Base-by-base conservation (phyloP, 2,113 vertebrate species). In the Picathartes gymnocephalus region DNA sequence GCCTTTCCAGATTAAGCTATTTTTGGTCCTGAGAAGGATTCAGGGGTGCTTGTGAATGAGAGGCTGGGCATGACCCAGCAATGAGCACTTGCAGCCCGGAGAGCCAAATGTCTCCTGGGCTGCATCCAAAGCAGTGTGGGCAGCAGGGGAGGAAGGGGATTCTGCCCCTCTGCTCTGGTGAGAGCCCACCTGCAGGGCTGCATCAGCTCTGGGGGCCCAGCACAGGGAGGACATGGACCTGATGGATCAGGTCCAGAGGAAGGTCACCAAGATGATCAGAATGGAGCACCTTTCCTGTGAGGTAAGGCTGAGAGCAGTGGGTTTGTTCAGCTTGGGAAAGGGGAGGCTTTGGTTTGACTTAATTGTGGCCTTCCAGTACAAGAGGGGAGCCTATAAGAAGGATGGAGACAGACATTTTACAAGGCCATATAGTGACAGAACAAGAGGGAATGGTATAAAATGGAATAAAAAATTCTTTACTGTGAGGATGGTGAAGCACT, bases 41-140 rank as follows among this genome's bases (percentile, higher is more conserved):
- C 0, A 4, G 15, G 18, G 0, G 3, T 64, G 31, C 37, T 88
- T 68, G 1, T 13, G 51, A 6, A 1, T 37, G 31, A 33, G 27
- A 42, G 50, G 35, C 42, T 50, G 42, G 25, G 56, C 14, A 13
- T 13, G 25, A 48, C 0, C 18, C 15, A 9, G 31, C 25, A 18
- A 4, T 31, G 31, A 4, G 5, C 25, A 37, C 21, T 15, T 1
- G 1, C 31, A 12, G 25, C 42, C 57, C 31, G 42, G 35, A 37
- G 1, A 22, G 16, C n/a, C n/a, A 31, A 3, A 6, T 0, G 0
- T 8, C 1, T 23, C 42, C 68, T 50, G 35, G 21, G 12, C 35
- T 80, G 42, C 10, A 37, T 27, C 25, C 51, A 13, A 7, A 72
- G 35, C 42, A 22, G 3, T 0, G 0, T 72, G 66, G 17, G 0